A percentile compares a stretch with the other conserved stretches of the same genome.
phyloP scores from a whole-genome alignment of 2,888 invertebrate species.

The Bombylius major region DNA sequence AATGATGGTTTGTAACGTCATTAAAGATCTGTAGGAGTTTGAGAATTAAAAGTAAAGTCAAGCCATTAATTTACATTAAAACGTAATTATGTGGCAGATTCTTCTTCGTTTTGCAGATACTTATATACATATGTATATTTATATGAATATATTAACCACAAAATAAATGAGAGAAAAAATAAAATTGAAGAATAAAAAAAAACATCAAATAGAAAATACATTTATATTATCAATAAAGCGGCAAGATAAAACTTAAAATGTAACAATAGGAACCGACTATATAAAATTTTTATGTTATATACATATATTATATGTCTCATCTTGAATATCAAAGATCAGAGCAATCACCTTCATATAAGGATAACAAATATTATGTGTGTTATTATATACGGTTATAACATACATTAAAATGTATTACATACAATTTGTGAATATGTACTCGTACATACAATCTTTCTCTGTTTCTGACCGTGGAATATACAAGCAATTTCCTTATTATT shows the following conservation, averaged over 20 bases:
- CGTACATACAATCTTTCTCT: too few species aligned
- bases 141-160: not conserved
- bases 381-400: too few species aligned
- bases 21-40: conserved; percentile 2
- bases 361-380: too few species aligned
- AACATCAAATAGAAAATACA: not conserved
- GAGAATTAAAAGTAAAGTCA: not conserved
- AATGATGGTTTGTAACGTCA: not conserved
- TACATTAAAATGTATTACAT: too few species aligned
- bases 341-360: too few species aligned
- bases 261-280: not conserved
- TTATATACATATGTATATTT: too few species aligned
- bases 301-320: too few species aligned
- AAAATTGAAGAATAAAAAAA: too few species aligned
- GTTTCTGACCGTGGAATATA: too few species aligned
- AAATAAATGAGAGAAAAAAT: not conserved
- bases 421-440: too few species aligned
- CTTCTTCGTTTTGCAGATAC: conserved; percentile 1
- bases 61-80: conserved; percentile 15
- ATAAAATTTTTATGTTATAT: not conserved
- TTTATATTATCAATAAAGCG: not conserved
- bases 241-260: conserved; percentile 2
- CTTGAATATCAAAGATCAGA: too few species aligned
- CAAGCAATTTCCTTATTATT: too few species aligned
- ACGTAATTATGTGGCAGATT: conserved; percentile 13